Conservation (phyloP, 1,140 invertebrate species). For the Armadillidium nasatum region DNA sequence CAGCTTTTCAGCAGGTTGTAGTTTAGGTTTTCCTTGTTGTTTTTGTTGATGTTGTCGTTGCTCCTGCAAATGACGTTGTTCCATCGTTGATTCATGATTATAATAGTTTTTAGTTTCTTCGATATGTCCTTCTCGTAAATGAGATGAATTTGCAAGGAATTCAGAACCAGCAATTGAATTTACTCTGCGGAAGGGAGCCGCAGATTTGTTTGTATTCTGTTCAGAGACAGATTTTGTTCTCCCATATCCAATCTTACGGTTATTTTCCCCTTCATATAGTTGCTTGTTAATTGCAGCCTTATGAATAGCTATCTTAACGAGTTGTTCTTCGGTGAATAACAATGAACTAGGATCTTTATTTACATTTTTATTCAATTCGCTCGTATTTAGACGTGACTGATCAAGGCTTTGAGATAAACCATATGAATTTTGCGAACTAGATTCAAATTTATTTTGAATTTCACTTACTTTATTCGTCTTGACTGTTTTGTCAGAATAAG, state of each 20-base stretch:
- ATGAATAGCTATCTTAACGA: constrained; percentile 51
- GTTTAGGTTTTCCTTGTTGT: constrained; percentile 23
- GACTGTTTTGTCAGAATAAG: neutral
- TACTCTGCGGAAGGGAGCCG: constrained; percentile 17
- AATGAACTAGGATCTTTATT: constrained; percentile 11
- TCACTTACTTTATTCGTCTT: neutral
- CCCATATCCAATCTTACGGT: constrained; percentile 21
- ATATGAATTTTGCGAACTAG: neutral
- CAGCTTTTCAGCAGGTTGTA: constrained; percentile 9
- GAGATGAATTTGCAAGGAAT: neutral
- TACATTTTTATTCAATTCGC: neutral
- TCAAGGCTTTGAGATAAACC: neutral
- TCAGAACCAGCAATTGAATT: constrained; percentile 30
- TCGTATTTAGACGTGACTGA: neutral
- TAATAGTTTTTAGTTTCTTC: no score
- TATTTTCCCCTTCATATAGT: constrained; percentile 48
- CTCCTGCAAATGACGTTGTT: constrained; percentile 14
- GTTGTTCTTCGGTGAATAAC: constrained; percentile 50
- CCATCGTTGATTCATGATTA: neutral
- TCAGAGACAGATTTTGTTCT: neutral
- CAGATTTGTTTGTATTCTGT: neutral
- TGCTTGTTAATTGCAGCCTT: constrained; percentile 53
- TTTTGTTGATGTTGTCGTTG: neutral
- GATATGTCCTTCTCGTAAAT: no score
- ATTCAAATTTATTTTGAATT: constrained; percentile 10